Base-by-base conservation (phyloP, 2,113 vertebrate species). In the Oncorhynchus gorbuscha region DNA sequence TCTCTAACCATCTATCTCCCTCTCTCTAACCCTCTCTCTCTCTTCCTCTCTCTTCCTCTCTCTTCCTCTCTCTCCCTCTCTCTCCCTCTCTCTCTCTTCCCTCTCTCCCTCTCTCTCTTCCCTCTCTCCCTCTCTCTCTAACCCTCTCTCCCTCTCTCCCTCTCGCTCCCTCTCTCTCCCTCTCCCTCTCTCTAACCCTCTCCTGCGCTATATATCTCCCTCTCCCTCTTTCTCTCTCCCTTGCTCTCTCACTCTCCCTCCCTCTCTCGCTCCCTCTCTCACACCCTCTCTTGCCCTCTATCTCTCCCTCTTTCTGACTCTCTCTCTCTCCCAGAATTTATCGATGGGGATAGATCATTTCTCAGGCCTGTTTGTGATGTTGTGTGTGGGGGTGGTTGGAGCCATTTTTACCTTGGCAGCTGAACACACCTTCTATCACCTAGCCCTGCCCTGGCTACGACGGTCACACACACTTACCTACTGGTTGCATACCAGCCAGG, bases 331-430 rank as follows among this genome's bases (percentile, higher is more conserved):
- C 0, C 89, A 99, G 97, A 97, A 96, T 2, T 92, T 98, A 5
- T 97, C 98, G 91, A 97, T 98, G 97, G 95, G 96, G 9, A 94
- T 98, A 89, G 94, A 95, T 89, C 97, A 99, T 84, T 97, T 99
- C 87, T 98, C 97, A 0, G 97, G 97, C 11, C 94, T 97, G 22
- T 98, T 97, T 0, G 95, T 98, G 84, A 92, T 99, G 75, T 92
- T 99, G 22, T 96, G 97, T 79, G 92, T 97, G n/a, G 97, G 97
- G 5, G 93, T 99, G n/a, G 93, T 93, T 3, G 95, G 96, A 4
- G 95, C 97, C 0, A 84, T 99, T 80, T 94, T 99, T 86, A 95
- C 95, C 81, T 93, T 95, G 2, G 88, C 96, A 73, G 95, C 95
- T 0, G 96, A 99, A 75, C 95, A 96, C 76, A 71, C 95, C 81